phyloP scores from a whole-genome alignment of 1,140 invertebrate species.

The Heliconius hewitsoni region DNA sequence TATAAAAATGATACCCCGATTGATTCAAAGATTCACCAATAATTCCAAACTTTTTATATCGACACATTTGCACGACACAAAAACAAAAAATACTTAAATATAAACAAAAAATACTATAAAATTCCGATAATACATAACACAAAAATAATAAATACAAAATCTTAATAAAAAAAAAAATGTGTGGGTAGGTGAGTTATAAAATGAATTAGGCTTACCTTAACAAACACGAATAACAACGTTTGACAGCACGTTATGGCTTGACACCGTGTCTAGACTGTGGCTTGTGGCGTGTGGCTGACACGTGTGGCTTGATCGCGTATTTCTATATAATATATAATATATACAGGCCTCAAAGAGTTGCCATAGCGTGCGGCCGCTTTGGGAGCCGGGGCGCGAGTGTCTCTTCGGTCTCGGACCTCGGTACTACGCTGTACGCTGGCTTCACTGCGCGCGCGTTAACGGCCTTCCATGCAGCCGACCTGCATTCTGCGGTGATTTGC shows the following conservation, averaged over 20 bases:
- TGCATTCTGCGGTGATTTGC: slow-evolving; percentile 54
- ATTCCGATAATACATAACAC: not conserved
- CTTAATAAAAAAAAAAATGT: not conserved
- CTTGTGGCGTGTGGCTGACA: slow-evolving; percentile 42
- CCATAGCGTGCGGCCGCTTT: slow-evolving; percentile 55
- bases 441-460: slow-evolving; percentile 45
- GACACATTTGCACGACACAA: not conserved
- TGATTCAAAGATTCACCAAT: too few relatives aligned
- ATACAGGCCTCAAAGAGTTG: slow-evolving; percentile 43
- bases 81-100: not conserved
- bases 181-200: not conserved
- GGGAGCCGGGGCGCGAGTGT: slow-evolving; percentile 56
- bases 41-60: not conserved
- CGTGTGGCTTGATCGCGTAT: slow-evolving; percentile 31
- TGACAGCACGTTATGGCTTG: slow-evolving; percentile 21
- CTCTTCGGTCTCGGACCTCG: slow-evolving; percentile 23
- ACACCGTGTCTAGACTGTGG: slow-evolving; percentile 42
- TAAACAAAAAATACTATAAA: not conserved
- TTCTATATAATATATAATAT: not conserved
- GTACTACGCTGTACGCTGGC: slow-evolving; percentile 11
- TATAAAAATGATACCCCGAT: too few relatives aligned
- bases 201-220: not conserved
- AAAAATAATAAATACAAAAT: not conserved
- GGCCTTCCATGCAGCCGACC: slow-evolving; percentile 51
- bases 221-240: not conserved